Conservation (phyloP, 2,888 invertebrate species). For the Eupithecia inturbata region DNA sequence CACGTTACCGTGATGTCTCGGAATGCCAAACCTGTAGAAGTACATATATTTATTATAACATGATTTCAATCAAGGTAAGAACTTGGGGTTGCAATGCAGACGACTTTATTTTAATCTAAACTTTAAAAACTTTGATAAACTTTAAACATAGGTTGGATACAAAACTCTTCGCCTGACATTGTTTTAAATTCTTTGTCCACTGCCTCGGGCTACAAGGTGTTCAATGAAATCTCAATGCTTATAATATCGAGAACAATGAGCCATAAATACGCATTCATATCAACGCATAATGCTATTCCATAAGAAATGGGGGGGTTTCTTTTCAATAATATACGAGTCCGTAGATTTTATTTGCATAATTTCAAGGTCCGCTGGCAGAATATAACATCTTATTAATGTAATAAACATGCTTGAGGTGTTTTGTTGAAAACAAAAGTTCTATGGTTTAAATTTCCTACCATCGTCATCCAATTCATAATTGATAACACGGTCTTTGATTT, state of each 20-base stretch:
- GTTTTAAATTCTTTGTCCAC: conserved; percentile 55
- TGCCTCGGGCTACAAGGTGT: conserved; percentile 61
- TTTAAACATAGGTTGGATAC: conserved; percentile 6
- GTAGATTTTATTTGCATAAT: conserved; percentile 58
- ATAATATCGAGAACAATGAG: conserved; percentile 77
- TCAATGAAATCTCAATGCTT: conserved; percentile 71
- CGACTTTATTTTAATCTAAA: neutral
- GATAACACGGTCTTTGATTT: neutral
- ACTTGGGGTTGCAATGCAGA: neutral
- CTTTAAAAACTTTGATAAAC: neutral
- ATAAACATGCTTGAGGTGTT: conserved; percentile 17
- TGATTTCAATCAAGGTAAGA: neutral
- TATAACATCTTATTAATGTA: conserved; percentile 34
- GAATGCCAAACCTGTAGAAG: too few species aligned
- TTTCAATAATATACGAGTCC: conserved; percentile 63
- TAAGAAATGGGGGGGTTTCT: conserved; percentile 67
- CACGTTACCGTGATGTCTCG: too few species aligned
- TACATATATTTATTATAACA: too few species aligned
- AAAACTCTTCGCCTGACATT: conserved; percentile 21
- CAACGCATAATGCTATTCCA: conserved; percentile 72
- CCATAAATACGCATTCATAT: conserved; percentile 76
- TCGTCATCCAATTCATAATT: neutral
- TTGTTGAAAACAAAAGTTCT: conserved; percentile 22
- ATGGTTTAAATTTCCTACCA: conserved; percentile 4
- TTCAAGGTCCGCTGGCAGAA: conserved; percentile 51